Base-by-base conservation (phyloP, 2,888 invertebrate species). In the Gari tellinella region DNA sequence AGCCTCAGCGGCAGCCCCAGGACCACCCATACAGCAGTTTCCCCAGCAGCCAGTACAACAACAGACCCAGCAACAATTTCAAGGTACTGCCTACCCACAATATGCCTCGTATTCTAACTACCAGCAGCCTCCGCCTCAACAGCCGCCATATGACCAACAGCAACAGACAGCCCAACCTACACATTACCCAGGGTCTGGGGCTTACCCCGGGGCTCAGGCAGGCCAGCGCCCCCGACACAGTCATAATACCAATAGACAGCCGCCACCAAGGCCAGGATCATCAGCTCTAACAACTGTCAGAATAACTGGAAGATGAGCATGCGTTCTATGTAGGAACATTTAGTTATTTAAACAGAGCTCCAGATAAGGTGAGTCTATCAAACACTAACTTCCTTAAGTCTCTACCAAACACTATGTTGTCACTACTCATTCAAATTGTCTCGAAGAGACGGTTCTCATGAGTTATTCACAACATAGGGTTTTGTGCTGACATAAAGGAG, bases 271-370 rank as follows among this genome's bases (percentile, higher is more conserved):
- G 25, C 61, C 55, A n/a, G 57, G 61, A n/a, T 60, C 63, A 26
- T 72, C 76, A 21, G 61, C 64, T 48, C 66, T 84, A 25, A 70
- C 83, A 25, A 79, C 77, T 43, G 83, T 84, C 0, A 72, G 81
- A 55, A 81, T 84, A 31, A 81, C 81, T 15, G 82, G 80, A 1
- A 70, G 83, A 53, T 77, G 72, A 72, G 12, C 2, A 52, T 26
- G 4, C 8, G n/a, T 43, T 3, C 4, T n/a, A 17, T 43, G 5
- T 43, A 43, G 43, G n/a, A n/a, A n/a, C n/a, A n/a, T n/a, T n/a
- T n/a, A n/a, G n/a, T n/a, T n/a, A n/a, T n/a, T n/a, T n/a, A n/a
- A n/a, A n/a, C n/a, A n/a, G n/a, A n/a, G n/a, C n/a, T n/a, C n/a
- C n/a, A n/a, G n/a, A n/a, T n/a, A n/a, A n/a, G n/a, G n/a, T n/a